Evolutionary conservation across 2,888 invertebrate genomes (phyloP).

Genomic region (Anodontia alba): DNA sequence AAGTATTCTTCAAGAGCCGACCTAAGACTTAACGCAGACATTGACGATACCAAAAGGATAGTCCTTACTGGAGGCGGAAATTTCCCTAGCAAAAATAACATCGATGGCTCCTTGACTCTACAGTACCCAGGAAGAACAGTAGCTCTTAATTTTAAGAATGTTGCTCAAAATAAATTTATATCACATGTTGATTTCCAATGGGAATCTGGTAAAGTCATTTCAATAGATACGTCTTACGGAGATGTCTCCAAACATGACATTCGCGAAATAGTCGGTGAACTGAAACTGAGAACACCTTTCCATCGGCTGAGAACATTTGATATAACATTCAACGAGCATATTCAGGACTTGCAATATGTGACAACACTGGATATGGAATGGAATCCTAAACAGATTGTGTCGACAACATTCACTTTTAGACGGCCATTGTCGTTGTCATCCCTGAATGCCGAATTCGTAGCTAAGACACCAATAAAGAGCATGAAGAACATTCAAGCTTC

Average conservation of each 20-base stretch:
- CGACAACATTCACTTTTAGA: conserved; percentile 60
- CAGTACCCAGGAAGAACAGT: conserved; percentile 57
- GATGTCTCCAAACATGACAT: conserved; percentile 24
- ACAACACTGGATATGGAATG: conserved; percentile 60
- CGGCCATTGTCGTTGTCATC: conserved; percentile 62
- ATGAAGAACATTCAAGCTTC: conserved; percentile 56
- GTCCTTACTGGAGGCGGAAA: conserved; percentile 50
- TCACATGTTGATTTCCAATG: conserved; percentile 61
- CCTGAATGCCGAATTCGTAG: conserved; percentile 57
- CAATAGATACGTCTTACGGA: conserved; percentile 59
- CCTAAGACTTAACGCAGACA: conserved; percentile 72
- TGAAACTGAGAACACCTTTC: conserved; percentile 62
- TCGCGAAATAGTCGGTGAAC: conserved; percentile 40
- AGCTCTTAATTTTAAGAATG: conserved; percentile 58
- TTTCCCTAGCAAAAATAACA: conserved; percentile 33
- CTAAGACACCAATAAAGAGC: conserved; percentile 67
- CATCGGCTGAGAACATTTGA: conserved; percentile 31
- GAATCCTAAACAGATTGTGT: conserved; percentile 63
- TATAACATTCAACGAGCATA: conserved; percentile 50
- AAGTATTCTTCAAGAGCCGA: conserved; percentile 55
- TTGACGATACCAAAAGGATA: conserved; percentile 56
- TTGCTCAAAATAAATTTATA: conserved; percentile 45
- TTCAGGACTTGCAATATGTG: conserved; percentile 50
- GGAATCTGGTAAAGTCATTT: conserved; percentile 49
- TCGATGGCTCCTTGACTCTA: conserved; percentile 56